These are phyloP conservation scores for Drosophila nigritarsus DNA, from an alignment of 2,888 invertebrate species.

Conservation along the genomic window DNA sequence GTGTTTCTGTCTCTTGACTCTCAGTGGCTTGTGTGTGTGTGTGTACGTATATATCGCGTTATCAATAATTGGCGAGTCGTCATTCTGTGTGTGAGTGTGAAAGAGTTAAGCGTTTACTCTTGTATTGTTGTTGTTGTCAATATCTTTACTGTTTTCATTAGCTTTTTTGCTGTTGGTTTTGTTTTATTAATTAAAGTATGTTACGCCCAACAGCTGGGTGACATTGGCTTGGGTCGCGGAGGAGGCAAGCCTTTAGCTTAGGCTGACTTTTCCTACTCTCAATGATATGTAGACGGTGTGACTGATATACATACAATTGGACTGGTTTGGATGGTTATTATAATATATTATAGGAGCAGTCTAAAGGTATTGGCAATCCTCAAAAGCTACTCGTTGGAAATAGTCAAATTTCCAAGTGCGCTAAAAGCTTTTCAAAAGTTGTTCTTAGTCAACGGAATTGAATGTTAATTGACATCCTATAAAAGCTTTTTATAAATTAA, in stretches of 20 bases:
- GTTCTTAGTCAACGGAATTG: background rate
- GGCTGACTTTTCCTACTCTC: background rate
- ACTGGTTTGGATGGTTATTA: background rate
- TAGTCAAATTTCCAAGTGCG: background rate
- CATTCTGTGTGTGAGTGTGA: slow-evolving; percentile 20
- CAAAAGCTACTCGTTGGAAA: background rate
- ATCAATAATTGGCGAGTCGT: slow-evolving; percentile 56
- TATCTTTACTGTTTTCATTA: slow-evolving; percentile 40
- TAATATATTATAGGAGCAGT: background rate
- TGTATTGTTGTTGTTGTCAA: slow-evolving; percentile 30
- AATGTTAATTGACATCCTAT: background rate
- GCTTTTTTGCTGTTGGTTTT: slow-evolving; percentile 23
- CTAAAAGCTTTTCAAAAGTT: background rate
- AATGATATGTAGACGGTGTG: background rate
- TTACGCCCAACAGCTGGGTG: slow-evolving; percentile 30
- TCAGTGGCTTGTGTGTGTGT: slow-evolving; percentile 9
- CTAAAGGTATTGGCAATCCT: background rate
- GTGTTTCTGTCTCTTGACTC: slow-evolving; percentile 11
- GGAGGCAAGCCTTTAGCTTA: background rate
- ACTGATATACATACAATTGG: background rate
- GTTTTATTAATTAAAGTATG: slow-evolving; percentile 62
- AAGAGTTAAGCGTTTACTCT: slow-evolving; percentile 54
- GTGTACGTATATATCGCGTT: slow-evolving; percentile 44
- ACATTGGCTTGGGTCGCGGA: slow-evolving; percentile 31
- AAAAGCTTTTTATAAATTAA: background rate